Evolutionary conservation across 2,113 vertebrate species (phyloP).

Genomic region (Cryptomyrus ogoouensis): DNA sequence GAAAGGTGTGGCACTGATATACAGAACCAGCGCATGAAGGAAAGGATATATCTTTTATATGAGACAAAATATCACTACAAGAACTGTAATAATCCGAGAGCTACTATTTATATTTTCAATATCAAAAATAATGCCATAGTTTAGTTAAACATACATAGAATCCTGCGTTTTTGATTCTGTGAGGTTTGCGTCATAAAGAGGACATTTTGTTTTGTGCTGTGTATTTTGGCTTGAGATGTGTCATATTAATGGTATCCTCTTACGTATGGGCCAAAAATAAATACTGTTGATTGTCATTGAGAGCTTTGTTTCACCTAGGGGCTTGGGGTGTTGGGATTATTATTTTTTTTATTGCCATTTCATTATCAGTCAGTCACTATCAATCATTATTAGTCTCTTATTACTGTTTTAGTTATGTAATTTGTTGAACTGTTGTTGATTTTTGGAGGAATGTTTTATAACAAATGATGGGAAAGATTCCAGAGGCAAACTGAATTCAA

Average conservation of each 20-base stretch:
- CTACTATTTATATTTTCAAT: not conserved
- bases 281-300: slow-evolving; percentile 43
- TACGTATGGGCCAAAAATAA: slow-evolving; percentile 59
- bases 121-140: not conserved
- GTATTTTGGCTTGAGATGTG: not conserved
- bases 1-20: not conserved
- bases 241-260: slow-evolving; percentile 48
- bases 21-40: not conserved
- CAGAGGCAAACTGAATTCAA: not conserved
- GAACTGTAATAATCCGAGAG: not conserved
- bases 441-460: not conserved
- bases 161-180: not conserved
- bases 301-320: slow-evolving; percentile 21
- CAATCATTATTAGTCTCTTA: not conserved
- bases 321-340: slow-evolving; percentile 24
- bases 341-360: slow-evolving; percentile 11
- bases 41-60: not conserved
- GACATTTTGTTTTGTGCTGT: slow-evolving; percentile 26
- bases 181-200: not conserved
- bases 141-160: not conserved
- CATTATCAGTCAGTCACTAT: not conserved
- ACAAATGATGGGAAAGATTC: not conserved
- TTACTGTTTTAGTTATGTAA: not conserved
- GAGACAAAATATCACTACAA: not conserved
- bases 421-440: not conserved